These are phyloP conservation scores for Halcyon malimbica DNA, from an alignment of 2,113 vertebrate genomes.

Conservation along the genomic window DNA sequence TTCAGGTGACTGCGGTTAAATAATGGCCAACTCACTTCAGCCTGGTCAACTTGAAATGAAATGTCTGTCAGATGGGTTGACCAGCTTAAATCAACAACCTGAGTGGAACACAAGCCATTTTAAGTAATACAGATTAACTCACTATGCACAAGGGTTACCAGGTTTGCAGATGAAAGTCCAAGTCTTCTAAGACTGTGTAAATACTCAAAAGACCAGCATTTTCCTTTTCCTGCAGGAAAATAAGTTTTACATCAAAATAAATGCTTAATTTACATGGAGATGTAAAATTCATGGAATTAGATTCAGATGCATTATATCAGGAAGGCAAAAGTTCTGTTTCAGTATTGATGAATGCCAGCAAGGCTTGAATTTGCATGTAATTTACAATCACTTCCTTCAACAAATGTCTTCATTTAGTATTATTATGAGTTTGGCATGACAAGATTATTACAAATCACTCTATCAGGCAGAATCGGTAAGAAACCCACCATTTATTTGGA, in stretches of 20 bases:
- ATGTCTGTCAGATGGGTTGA: background rate
- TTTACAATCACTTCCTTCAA: slow-evolving; percentile 77
- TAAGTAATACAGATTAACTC: background rate
- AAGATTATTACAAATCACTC: slow-evolving; percentile 76
- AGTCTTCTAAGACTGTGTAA: background rate
- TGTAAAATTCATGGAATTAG: slow-evolving; percentile 45
- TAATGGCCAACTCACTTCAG: background rate
- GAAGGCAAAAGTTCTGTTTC: slow-evolving; percentile 62
- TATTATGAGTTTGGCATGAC: slow-evolving; percentile 73
- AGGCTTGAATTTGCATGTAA: slow-evolving; percentile 75
- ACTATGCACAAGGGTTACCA: background rate
- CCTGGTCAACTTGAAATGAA: background rate
- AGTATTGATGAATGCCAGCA: slow-evolving; percentile 76
- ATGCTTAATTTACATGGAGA: slow-evolving; percentile 52
- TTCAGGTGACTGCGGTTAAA: background rate
- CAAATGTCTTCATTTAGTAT: slow-evolving; percentile 77
- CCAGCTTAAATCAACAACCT: background rate
- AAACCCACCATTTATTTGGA: slow-evolving; percentile 47
- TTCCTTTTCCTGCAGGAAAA: background rate
- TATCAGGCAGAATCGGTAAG: slow-evolving; percentile 57
- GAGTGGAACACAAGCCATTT: background rate
- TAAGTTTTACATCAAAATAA: slow-evolving; percentile 56
- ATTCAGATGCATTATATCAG: slow-evolving; percentile 57
- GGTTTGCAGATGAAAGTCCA: background rate
- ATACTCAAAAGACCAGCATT: background rate